Conservation (phyloP, 2,113 vertebrate genomes). For the Mugil cephalus region DNA sequence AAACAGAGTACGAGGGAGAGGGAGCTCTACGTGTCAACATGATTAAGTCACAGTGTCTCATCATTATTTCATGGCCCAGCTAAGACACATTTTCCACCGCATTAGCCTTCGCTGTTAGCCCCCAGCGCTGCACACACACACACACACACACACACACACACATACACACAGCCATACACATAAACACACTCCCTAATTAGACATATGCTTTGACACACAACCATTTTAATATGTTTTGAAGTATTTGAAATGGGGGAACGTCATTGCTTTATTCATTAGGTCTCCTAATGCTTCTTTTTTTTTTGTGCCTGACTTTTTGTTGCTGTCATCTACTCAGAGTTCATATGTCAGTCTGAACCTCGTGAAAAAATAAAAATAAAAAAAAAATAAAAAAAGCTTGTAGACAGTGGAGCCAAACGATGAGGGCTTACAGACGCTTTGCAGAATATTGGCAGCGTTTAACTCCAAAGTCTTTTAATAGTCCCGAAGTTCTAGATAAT, state of each 20-base stretch:
- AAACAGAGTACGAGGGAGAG: constrained; percentile 20
- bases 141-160: constrained; percentile 39
- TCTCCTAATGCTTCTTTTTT: constrained; percentile 27
- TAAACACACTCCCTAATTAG: constrained; percentile 69
- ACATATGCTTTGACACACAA: constrained; percentile 77
- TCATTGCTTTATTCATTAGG: constrained; percentile 51
- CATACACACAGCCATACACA: constrained; percentile 35
- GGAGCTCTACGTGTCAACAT: constrained; percentile 69
- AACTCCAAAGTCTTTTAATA: background rate
- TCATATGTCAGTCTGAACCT: constrained; percentile 12
- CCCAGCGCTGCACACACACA: constrained; percentile 56
- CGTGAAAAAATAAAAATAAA: constrained; percentile 5
- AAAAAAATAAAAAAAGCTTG: background rate
- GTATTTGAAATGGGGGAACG: constrained; percentile 52
- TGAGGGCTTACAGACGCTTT: no score
- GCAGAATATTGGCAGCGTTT: background rate
- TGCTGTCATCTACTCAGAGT: background rate
- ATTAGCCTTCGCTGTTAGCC: constrained; percentile 82
- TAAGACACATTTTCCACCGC: constrained; percentile 80
- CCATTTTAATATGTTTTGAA: constrained; percentile 74
- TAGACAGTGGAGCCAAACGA: no score
- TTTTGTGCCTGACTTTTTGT: constrained; percentile 2
- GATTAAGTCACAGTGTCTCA: constrained; percentile 79
- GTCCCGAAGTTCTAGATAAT: no score
- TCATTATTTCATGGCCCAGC: constrained; percentile 78